Percentiles rank a stretch among this genome's conserved stretches.
Conservation (phyloP, 2,888 invertebrate species). For the Cosmia trapezina region DNA sequence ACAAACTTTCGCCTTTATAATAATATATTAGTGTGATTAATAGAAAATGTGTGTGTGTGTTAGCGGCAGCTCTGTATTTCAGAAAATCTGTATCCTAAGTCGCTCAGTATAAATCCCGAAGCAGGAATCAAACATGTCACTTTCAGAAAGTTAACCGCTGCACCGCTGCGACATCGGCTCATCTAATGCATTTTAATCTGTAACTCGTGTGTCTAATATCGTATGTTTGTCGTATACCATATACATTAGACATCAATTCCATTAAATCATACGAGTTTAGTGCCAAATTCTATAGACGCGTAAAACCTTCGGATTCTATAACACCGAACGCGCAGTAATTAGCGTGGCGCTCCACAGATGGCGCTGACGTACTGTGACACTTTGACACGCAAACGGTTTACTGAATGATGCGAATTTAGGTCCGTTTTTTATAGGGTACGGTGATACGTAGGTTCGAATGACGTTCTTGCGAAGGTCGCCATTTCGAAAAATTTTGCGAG, state of each 20-base stretch:
- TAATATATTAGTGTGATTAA: no score
- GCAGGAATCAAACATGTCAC: background rate
- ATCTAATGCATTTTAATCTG: background rate
- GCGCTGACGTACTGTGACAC: constrained; percentile 24
- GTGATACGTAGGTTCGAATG: no score
- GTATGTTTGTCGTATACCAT: background rate
- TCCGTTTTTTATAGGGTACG: background rate
- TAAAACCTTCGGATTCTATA: constrained; percentile 6
- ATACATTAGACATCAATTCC: background rate
- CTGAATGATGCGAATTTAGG: constrained; percentile 28
- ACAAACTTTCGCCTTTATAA: no score
- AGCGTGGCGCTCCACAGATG: constrained; percentile 47
- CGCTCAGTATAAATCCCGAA: background rate
- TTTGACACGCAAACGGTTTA: background rate
- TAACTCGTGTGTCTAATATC: background rate
- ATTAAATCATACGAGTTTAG: constrained; percentile 15
- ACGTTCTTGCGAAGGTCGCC: no score
- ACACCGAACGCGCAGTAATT: constrained; percentile 26
- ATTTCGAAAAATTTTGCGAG: no score
- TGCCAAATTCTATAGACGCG: constrained; percentile 1
- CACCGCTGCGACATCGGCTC: background rate
- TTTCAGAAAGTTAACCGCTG: background rate
- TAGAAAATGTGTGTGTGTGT: background rate
- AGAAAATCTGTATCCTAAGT: background rate
- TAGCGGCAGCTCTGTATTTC: background rate